These are phyloP conservation scores for Vombatus ursinus DNA, from an alignment of 2,113 vertebrate species.

Conservation along the genomic window DNA sequence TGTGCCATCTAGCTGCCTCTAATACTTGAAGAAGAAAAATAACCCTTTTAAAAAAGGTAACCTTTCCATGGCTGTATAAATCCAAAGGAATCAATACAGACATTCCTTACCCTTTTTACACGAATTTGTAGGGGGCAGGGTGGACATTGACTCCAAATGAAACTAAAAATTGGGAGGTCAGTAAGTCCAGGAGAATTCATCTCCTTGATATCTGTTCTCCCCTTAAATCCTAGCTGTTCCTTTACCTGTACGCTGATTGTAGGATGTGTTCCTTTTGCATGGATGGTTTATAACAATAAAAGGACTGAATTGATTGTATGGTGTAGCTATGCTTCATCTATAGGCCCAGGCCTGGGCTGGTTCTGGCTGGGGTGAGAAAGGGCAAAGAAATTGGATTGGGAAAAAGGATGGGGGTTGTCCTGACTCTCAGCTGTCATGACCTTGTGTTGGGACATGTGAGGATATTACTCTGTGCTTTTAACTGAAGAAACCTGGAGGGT, in stretches of 20 bases:
- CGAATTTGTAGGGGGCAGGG: conserved; percentile 12
- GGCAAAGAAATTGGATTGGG: neutral
- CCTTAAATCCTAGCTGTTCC: neutral
- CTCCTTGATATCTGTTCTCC: conserved; percentile 27
- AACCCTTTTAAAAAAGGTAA: neutral
- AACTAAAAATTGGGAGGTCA: conserved; percentile 2
- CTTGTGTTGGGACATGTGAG: neutral
- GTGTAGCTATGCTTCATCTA: conserved; percentile 60
- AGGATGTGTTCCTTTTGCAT: conserved; percentile 43
- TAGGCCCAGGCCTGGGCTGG: conserved; percentile 39
- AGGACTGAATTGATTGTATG: conserved; percentile 62
- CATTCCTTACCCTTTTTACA: conserved; percentile 43
- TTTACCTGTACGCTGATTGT: conserved; percentile 20
- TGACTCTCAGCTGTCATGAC: neutral
- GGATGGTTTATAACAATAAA: conserved; percentile 74
- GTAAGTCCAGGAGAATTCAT: neutral
- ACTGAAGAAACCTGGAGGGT: neutral
- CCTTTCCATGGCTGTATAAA: conserved; percentile 16
- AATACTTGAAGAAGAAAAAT: neutral
- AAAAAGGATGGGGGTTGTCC: neutral
- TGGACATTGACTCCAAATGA: neutral
- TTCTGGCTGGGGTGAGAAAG: conserved; percentile 27
- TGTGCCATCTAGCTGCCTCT: neutral
- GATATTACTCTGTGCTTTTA: neutral
- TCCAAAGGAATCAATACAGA: conserved; percentile 5